phyloP scores from a whole-genome alignment of 2,113 vertebrate genomes.

The Piaya cayana region DNA sequence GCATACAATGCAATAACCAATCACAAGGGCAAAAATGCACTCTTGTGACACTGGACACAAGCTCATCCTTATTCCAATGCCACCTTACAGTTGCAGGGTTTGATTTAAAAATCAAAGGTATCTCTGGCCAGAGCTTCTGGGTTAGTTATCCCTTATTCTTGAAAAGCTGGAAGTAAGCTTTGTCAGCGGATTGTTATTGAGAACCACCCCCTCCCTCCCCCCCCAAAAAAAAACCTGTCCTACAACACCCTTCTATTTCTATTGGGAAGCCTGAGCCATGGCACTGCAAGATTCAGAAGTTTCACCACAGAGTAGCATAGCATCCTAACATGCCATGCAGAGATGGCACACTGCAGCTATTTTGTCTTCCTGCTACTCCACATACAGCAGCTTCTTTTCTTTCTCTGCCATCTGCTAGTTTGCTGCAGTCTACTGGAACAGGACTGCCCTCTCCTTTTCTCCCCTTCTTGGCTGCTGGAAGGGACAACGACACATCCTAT shows the following conservation, averaged over 20 bases:
- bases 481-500: background rate
- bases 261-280: background rate
- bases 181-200: accelerated
- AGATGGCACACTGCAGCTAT: constrained; percentile 23
- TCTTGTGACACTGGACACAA: background rate
- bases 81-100: background rate
- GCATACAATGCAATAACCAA: background rate
- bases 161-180: background rate
- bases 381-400: background rate
- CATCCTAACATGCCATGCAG: background rate
- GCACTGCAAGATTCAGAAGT: background rate
- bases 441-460: background rate
- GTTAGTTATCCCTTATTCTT: background rate
- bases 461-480: background rate
- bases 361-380: constrained; percentile 7
- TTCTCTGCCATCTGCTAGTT: background rate
- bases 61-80: background rate
- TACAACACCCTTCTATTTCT: background rate
- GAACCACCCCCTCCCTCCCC: no score
- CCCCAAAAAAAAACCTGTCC: background rate
- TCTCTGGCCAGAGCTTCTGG: background rate
- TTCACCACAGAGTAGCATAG: background rate
- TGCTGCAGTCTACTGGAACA: constrained; percentile 53
- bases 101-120: background rate
- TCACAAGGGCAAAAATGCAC: background rate